Percentiles rank a stretch among this genome's conserved stretches.
phyloP scores from a whole-genome alignment of 2,797 vertebrate species.

The Natrix natrix region DNA sequence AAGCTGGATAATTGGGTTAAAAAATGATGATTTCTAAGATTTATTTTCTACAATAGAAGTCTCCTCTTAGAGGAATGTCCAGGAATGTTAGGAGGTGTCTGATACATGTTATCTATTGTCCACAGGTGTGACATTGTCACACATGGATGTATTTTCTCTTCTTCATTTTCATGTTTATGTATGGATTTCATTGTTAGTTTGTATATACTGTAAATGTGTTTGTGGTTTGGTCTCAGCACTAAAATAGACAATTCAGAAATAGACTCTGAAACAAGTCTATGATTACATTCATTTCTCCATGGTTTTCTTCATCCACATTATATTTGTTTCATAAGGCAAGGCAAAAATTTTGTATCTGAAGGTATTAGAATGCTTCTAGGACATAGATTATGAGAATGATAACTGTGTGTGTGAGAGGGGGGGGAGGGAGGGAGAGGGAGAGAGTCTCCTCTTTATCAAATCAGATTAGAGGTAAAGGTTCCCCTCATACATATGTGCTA shows the following conservation, averaged over 20 bases:
- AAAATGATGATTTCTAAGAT: background rate
- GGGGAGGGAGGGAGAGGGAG: too few relatives aligned
- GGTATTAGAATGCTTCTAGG: background rate
- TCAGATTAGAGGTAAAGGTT: background rate
- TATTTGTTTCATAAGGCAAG: background rate
- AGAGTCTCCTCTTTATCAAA: background rate
- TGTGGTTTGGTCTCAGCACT: background rate
- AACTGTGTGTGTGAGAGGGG: background rate
- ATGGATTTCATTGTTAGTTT: background rate
- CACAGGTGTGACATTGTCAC: background rate
- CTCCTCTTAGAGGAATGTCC: background rate
- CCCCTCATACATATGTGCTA: too few relatives aligned
- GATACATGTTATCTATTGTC: conserved; percentile 36
- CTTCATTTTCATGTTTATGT: background rate
- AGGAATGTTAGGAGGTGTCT: conserved; percentile 42
- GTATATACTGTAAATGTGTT: background rate
- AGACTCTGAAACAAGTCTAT: background rate
- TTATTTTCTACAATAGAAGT: background rate
- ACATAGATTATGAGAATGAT: background rate
- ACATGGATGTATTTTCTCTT: background rate
- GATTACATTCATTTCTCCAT: background rate
- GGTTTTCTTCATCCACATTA: background rate
- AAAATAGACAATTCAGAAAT: background rate
- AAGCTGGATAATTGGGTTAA: conserved; percentile 45
- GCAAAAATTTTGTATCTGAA: background rate